phyloP scores from a whole-genome alignment of 2,888 invertebrate species.

The Acanthoscelides obtectus region DNA sequence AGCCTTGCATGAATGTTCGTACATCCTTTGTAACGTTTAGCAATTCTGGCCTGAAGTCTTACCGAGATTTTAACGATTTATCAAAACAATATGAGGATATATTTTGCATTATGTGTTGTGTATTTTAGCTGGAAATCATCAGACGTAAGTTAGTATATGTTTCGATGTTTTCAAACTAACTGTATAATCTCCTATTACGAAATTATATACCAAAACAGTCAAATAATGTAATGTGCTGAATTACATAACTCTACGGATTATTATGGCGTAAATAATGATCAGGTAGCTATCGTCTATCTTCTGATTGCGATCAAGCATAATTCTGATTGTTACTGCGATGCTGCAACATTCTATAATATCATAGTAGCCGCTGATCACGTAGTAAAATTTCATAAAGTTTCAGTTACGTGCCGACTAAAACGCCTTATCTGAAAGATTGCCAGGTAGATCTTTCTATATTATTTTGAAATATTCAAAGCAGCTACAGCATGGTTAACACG shows the following conservation, averaged over 20 bases:
- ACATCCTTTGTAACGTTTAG: no score
- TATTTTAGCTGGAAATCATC: no score
- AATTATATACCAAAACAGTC: not conserved
- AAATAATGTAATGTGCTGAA: not conserved
- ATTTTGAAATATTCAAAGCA: not conserved
- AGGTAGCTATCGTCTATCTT: not conserved
- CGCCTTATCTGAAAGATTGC: not conserved
- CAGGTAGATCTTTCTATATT: not conserved
- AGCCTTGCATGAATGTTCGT: no score
- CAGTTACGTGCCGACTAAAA: not conserved
- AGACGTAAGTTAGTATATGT: no score
- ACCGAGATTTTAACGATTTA: no score
- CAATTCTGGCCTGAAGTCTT: no score
- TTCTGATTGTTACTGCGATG: not conserved
- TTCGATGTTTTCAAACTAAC: not conserved
- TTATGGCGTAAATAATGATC: not conserved
- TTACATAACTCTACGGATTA: not conserved
- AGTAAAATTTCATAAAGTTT: not conserved
- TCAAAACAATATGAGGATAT: no score
- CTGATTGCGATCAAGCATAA: not conserved
- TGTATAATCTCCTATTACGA: not conserved
- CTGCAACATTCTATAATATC: not conserved
- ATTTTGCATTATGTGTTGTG: no score
- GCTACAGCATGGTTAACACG: no score
- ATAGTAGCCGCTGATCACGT: not conserved